These are phyloP conservation scores for Falco berigora DNA, from an alignment of 2,797 vertebrate species.

Conservation along the genomic window DNA sequence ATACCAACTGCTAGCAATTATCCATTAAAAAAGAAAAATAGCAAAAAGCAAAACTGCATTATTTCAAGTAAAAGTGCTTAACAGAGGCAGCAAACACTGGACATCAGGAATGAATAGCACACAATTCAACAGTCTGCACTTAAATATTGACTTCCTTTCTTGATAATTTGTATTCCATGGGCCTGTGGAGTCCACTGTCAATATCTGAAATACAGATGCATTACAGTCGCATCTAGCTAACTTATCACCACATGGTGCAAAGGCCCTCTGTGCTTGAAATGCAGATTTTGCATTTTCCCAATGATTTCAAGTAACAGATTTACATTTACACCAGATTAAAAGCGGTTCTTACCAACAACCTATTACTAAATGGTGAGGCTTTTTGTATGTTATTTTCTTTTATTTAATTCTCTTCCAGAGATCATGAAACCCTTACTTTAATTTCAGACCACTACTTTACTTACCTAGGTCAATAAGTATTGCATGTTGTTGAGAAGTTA, in stretches of 20 bases:
- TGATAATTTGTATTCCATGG: neutral
- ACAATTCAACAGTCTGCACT: neutral
- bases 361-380: neutral
- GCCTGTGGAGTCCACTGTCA: neutral
- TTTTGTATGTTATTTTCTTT: neutral
- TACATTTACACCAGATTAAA: neutral
- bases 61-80: neutral
- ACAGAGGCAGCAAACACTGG: neutral
- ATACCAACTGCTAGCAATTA: neutral
- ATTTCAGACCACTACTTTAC: neutral
- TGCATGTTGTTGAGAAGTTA: constrained; percentile 94
- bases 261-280: neutral
- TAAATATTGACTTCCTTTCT: neutral
- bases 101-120: neutral
- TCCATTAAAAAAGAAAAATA: neutral
- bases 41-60: neutral
- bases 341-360: neutral
- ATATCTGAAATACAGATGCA: neutral
- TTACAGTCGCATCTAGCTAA: neutral
- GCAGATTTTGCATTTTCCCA: neutral
- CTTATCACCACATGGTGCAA: neutral
- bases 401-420: neutral
- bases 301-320: neutral
- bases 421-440: neutral
- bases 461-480: constrained; percentile 97